Percentiles rank a stretch among this genome's conserved stretches.
These are phyloP conservation scores for Tethya wilhelma DNA, from an alignment of 37 sponge, comb jelly and placozoan species.

Conservation along the genomic window DNA sequence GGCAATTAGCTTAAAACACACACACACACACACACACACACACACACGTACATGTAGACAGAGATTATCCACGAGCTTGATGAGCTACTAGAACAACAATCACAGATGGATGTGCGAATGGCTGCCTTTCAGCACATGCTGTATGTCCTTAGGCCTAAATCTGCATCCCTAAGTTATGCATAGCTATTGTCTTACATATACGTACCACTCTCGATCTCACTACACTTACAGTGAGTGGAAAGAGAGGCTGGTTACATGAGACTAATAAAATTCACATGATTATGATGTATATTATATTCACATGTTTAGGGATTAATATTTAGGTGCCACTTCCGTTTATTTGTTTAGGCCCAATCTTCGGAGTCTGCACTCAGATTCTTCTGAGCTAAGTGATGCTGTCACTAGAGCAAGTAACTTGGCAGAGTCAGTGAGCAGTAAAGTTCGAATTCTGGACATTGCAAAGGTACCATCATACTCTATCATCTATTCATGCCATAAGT, in stretches of 20 bases:
- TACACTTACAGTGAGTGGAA: not conserved
- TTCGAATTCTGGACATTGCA: constrained; percentile 74
- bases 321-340: not conserved
- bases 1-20: too few species aligned
- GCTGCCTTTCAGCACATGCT: constrained; percentile 60
- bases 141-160: constrained; percentile 13
- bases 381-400: constrained; percentile 32
- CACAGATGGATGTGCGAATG: constrained; percentile 75
- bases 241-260: not conserved
- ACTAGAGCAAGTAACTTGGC: constrained; percentile 68
- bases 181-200: not conserved
- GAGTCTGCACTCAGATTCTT: constrained; percentile 28
- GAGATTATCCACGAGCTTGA: constrained; percentile 57
- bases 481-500: too few species aligned
- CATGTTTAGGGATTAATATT: not conserved
- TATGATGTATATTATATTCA: not conserved
- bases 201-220: not conserved
- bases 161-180: not conserved
- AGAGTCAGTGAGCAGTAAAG: constrained; percentile 89
- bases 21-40: too few species aligned
- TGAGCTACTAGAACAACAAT: constrained; percentile 59
- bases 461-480: constrained; percentile 62
- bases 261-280: not conserved
- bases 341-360: constrained; percentile 59
- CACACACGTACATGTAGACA: constrained; percentile 29